Percentiles rank a stretch among this genome's conserved stretches.
phyloP scores from a whole-genome alignment of 1,140 invertebrate species.

The Leguminivora glycinivorella region DNA sequence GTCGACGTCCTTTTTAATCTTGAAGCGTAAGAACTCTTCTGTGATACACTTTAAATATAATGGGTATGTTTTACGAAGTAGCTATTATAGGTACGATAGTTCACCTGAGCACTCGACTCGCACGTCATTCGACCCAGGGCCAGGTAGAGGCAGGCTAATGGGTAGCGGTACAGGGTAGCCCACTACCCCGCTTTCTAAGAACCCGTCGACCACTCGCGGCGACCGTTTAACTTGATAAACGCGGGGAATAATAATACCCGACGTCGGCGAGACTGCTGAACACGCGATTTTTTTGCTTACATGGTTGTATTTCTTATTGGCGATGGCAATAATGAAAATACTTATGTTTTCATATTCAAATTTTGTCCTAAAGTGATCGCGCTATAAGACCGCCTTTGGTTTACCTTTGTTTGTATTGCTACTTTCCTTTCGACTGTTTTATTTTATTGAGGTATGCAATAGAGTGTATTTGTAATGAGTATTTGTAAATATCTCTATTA shows the following conservation, averaged over 20 bases:
- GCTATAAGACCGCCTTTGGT: too few species aligned
- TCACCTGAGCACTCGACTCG: background rate
- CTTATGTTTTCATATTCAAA: too few species aligned
- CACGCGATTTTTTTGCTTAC: conserved; percentile 31
- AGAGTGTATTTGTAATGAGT: too few species aligned
- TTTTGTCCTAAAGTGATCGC: too few species aligned
- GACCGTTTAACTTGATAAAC: conserved; percentile 34
- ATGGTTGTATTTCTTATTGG: background rate
- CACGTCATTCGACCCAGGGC: background rate
- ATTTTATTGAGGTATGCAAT: too few species aligned
- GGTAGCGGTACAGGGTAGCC: conserved; percentile 45
- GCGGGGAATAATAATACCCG: conserved; percentile 34
- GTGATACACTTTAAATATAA: too few species aligned
- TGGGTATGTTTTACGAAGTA: background rate
- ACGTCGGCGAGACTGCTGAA: conserved; percentile 17
- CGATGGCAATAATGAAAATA: too few species aligned
- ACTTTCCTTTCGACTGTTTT: too few species aligned
- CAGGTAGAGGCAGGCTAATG: conserved; percentile 32
- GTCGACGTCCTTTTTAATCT: too few species aligned
- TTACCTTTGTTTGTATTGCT: too few species aligned
- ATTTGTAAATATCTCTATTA: too few species aligned
- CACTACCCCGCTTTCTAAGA: conserved; percentile 58
- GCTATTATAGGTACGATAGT: background rate
- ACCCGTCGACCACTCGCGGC: conserved; percentile 40
- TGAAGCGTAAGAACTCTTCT: too few species aligned